Conservation (phyloP, 1,140 invertebrate species). For the Hetaerina americana region DNA sequence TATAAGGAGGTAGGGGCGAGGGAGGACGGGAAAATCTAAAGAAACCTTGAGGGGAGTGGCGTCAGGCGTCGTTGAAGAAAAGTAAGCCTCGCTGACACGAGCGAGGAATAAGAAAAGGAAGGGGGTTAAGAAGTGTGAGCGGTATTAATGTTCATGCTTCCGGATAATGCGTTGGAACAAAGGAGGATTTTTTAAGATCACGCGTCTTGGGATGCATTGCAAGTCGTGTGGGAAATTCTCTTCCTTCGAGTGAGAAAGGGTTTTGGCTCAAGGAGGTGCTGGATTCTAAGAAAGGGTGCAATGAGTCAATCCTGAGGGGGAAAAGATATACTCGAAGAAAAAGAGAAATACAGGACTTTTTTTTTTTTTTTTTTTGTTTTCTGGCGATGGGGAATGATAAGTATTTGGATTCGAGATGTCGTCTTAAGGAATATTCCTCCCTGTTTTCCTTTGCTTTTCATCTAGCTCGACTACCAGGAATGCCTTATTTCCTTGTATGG, state of each 20-base stretch:
- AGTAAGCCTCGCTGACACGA: too few relatives aligned
- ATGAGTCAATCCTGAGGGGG: background rate
- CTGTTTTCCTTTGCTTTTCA: background rate
- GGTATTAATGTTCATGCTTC: too few relatives aligned
- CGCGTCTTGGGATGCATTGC: background rate
- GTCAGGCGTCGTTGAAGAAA: too few relatives aligned
- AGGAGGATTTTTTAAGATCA: constrained; percentile 1
- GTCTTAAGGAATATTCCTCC: background rate
- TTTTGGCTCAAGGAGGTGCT: background rate
- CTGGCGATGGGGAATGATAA: too few relatives aligned
- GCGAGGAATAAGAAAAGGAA: too few relatives aligned
- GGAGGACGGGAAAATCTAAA: too few relatives aligned
- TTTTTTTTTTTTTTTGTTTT: too few relatives aligned
- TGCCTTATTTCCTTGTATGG: background rate
- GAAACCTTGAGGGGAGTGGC: too few relatives aligned
- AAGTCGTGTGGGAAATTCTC: background rate
- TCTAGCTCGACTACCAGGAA: background rate
- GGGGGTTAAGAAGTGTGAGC: too few relatives aligned
- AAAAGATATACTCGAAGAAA: background rate
- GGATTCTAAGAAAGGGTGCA: background rate
- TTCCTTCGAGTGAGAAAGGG: background rate
- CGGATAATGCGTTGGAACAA: too few relatives aligned
- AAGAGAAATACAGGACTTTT: too few relatives aligned
- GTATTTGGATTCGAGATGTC: background rate
- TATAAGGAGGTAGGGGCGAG: too few relatives aligned